Evolutionary conservation across 2,797 vertebrate genomes (phyloP).

Genomic region (Hirundo rustica): DNA sequence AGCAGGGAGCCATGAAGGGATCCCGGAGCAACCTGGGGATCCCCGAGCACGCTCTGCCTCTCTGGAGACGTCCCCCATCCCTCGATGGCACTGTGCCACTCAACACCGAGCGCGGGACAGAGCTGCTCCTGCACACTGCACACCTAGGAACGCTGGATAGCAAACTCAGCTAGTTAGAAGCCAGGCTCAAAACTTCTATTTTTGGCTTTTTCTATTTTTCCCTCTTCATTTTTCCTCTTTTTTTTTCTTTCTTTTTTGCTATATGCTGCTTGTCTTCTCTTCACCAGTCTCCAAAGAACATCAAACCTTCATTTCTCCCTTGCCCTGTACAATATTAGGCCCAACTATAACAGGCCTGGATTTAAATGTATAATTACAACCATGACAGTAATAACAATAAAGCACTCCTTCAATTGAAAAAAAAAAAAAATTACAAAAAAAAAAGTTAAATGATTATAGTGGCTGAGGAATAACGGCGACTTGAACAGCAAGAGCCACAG

Average conservation of each 20-base stretch:
- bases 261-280: neutral
- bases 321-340: neutral
- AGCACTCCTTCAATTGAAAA: constrained; percentile 46
- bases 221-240: neutral
- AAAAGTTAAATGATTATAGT: neutral
- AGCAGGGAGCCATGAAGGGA: neutral
- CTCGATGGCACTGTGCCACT: neutral
- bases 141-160: neutral
- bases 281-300: neutral
- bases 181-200: constrained; percentile 11
- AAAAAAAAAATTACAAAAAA: neutral
- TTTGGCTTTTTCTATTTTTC: constrained; percentile 5
- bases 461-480: neutral
- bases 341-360: neutral
- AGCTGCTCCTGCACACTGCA: neutral
- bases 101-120: fast-evolving
- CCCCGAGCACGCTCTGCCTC: neutral
- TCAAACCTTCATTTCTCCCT: constrained; percentile 40
- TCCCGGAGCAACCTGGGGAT: neutral
- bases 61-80: neutral
- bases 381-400: constrained; percentile 45
- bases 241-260: neutral
- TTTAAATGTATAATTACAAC: constrained; percentile 47
- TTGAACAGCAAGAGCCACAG: neutral
- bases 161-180: constrained; percentile 6